Percentiles rank a stretch among this genome's conserved stretches.
Conservation (phyloP, 2,113 vertebrate species). For the Myocastor coypus region DNA sequence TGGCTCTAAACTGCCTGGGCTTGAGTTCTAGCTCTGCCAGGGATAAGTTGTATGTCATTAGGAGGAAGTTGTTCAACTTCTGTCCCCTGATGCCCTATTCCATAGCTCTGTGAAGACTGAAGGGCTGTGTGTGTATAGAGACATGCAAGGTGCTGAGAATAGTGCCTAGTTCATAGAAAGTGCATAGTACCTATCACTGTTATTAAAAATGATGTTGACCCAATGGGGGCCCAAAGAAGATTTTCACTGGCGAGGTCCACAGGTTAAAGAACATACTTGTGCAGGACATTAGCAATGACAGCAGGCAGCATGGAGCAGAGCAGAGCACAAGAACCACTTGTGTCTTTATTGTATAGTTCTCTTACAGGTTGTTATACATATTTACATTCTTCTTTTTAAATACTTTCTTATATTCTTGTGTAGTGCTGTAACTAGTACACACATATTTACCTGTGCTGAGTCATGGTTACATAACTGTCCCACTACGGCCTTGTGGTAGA, state of each 20-base stretch:
- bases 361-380: not conserved
- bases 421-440: not conserved
- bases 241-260: not conserved
- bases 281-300: not conserved
- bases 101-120: not conserved
- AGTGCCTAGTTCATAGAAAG: not conserved
- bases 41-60: not conserved
- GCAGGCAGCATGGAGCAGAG: not conserved
- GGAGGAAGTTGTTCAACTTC: not conserved
- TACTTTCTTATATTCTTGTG: not conserved
- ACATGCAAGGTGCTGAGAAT: not conserved
- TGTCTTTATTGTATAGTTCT: not conserved
- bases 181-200: not conserved
- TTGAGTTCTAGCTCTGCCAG: not conserved
- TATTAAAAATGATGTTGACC: not conserved
- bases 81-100: not conserved
- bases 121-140: not conserved
- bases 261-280: not conserved
- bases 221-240: not conserved
- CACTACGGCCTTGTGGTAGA: not conserved
- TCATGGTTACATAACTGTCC: not conserved
- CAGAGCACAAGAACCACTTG: not conserved
- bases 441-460: not conserved
- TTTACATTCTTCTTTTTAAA: not conserved
- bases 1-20: not conserved